Evolutionary conservation across 2,113 vertebrate species (phyloP).

Genomic region (Euleptes europaea): DNA sequence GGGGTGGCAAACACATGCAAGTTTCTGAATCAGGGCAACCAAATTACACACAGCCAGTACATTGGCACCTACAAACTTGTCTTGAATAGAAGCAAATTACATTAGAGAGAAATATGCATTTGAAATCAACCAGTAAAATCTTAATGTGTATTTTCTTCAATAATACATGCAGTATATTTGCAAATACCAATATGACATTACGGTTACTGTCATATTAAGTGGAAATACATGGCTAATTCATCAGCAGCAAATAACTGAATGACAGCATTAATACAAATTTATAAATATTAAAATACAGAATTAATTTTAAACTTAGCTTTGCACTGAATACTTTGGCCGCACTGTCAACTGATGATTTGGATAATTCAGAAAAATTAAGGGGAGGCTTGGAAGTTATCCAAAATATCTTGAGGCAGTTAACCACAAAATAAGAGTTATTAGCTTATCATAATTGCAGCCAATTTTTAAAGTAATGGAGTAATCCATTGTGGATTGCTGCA

Average conservation of each 20-base stretch:
- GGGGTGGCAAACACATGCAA: too few species aligned
- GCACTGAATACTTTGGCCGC: conserved; percentile 20
- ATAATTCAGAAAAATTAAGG: conserved; percentile 49
- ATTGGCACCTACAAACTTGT: neutral
- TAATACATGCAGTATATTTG: conserved; percentile 41
- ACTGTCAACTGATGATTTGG: conserved; percentile 19
- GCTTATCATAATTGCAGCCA: conserved; percentile 70
- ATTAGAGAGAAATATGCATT: conserved; percentile 21
- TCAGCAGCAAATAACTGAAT: conserved; percentile 16
- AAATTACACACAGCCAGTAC: neutral
- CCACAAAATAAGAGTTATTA: conserved; percentile 71
- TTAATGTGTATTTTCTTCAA: conserved; percentile 63
- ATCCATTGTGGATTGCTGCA: conserved; percentile 67
- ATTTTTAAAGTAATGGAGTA: conserved; percentile 71
- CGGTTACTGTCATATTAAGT: conserved; percentile 26
- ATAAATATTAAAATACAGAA: conserved; percentile 28
- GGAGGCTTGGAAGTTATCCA: conserved; percentile 49
- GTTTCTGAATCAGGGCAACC: neutral
- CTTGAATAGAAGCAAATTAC: neutral
- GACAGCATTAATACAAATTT: conserved; percentile 36
- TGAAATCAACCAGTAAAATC: conserved; percentile 60
- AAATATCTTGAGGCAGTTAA: conserved; percentile 67
- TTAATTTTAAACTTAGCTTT: conserved; percentile 44
- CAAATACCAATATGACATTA: conserved; percentile 43
- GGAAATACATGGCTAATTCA: conserved; percentile 21